phyloP scores from a whole-genome alignment of 2,888 invertebrate genomes.

The Parnassius orleans region DNA sequence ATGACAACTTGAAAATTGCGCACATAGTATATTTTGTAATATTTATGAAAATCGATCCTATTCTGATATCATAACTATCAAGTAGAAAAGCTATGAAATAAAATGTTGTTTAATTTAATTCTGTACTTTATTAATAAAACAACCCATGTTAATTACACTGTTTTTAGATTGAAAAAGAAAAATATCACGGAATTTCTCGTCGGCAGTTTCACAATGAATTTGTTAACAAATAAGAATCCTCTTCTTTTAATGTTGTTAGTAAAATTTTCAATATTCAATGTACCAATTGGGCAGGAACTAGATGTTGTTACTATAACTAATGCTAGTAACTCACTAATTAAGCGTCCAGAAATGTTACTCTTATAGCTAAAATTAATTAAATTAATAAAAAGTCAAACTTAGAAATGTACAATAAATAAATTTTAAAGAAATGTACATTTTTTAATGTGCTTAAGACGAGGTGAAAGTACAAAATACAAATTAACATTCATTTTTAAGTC shows the following conservation, averaged over 20 bases:
- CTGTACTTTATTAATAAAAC: too few species aligned
- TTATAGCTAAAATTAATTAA: slow-evolving; percentile 12
- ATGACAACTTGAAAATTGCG: too few species aligned
- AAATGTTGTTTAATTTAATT: too few species aligned
- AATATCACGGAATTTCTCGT: too few species aligned
- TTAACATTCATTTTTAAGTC: not conserved
- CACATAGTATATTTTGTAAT: too few species aligned
- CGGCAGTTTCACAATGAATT: slow-evolving; percentile 4
- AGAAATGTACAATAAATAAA: slow-evolving; percentile 22
- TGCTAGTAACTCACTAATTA: slow-evolving; percentile 3
- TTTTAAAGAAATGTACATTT: slow-evolving; percentile 4
- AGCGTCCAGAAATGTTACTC: slow-evolving; percentile 13
- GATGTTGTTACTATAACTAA: slow-evolving; percentile 2
- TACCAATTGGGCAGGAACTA: slow-evolving; percentile 12
- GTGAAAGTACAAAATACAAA: too few species aligned
- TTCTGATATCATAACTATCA: too few species aligned
- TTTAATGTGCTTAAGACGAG: slow-evolving; percentile 1
- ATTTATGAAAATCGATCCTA: too few species aligned
- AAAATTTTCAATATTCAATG: not conserved
- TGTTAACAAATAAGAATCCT: not conserved
- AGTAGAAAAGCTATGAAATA: too few species aligned
- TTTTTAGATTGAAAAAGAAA: too few species aligned
- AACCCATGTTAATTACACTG: too few species aligned
- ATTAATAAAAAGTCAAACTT: slow-evolving; percentile 2
- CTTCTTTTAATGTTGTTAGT: not conserved